Evolutionary conservation across 2,888 invertebrate species (phyloP).

Genomic region (Sacculina carcini): DNA sequence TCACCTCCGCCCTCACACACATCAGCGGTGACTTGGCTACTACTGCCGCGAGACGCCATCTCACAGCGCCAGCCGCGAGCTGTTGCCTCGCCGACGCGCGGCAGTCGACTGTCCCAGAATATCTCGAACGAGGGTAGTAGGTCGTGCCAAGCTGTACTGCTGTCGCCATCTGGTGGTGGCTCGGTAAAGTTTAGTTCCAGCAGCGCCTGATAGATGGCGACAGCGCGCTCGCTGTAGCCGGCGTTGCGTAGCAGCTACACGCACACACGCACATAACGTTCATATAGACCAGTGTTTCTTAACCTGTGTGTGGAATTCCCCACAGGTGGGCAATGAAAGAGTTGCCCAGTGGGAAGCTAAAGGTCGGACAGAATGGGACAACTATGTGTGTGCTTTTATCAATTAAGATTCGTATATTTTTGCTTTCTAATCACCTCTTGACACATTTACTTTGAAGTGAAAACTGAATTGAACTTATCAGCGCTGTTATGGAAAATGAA

Average conservation of each 20-base stretch:
- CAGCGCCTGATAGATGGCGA: conserved; percentile 20
- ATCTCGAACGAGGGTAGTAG: conserved; percentile 15
- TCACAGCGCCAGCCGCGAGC: conserved; percentile 19
- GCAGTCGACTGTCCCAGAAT: conserved; percentile 21
- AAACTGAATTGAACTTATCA: too few relatives aligned
- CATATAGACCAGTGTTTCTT: too few relatives aligned
- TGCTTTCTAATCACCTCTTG: too few relatives aligned
- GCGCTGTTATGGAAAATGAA: too few relatives aligned
- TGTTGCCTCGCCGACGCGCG: conserved; percentile 19
- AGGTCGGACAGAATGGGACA: too few relatives aligned
- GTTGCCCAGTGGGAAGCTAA: too few relatives aligned
- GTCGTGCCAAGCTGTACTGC: neutral
- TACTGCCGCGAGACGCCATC: conserved; percentile 7
- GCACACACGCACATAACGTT: neutral
- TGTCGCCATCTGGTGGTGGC: conserved; percentile 13
- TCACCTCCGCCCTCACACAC: neutral
- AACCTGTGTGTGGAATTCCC: too few relatives aligned
- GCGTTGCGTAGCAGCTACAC: conserved; percentile 16
- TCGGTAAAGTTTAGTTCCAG: conserved; percentile 21
- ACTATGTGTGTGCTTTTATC: too few relatives aligned
- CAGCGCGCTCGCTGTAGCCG: conserved; percentile 20
- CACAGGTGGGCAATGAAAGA: too few relatives aligned
- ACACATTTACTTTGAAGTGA: too few relatives aligned
- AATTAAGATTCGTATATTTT: too few relatives aligned
- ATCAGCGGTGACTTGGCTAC: neutral